Base-by-base conservation (phyloP, 2,888 invertebrate genomes). In the Alloscopus bannaensis region DNA sequence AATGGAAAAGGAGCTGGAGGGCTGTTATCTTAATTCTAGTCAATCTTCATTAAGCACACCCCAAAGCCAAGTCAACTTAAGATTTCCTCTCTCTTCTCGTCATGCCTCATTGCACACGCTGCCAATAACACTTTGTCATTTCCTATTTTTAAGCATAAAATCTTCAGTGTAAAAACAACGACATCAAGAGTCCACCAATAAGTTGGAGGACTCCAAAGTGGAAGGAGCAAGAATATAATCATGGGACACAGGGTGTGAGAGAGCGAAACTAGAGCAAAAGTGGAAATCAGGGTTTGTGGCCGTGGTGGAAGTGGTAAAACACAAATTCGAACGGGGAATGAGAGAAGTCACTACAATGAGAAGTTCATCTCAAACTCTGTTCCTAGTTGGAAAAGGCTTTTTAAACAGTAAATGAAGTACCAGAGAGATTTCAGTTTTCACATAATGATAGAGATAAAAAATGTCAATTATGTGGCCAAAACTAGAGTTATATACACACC, bases 31-130 rank as follows among this genome's bases (percentile, higher is more conserved):
- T 82, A 80, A 82, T 80, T 82, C 76, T 76, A 80, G 79, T 82
- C 82, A 82, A 82, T 82, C 82, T 82, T 82, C 79, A 82, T 82
- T 82, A 82, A 75, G 78, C 66, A 57, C 72, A 66, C 66, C 26
- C 50, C 59, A 68, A 76, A 70, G 45, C 45, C 69, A 60, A 77
- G 52, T 62, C 62, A 59, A 69, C 55, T 77, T 68, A 78, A 73
- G 75, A 73, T 69, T 81, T 81, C 65, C 78, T 62, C 47, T 36
- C 57, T 55, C 45, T 36, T 75, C 28, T 55, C 73, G 62, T 52
- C 65, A 69, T 69, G 81, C 65, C 78, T 81, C 81, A 81, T 81
- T 81, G 81, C 78, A 73, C 78, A 78, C 78, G 64, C 70, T 78
- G 68, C 64, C 81, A 78, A 78, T 70, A 78, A 71, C 81, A 78